A percentile compares a stretch with the other conserved stretches of the same genome.
phyloP scores from a whole-genome alignment of 1,140 invertebrate species.

The Orchesella cincta region DNA sequence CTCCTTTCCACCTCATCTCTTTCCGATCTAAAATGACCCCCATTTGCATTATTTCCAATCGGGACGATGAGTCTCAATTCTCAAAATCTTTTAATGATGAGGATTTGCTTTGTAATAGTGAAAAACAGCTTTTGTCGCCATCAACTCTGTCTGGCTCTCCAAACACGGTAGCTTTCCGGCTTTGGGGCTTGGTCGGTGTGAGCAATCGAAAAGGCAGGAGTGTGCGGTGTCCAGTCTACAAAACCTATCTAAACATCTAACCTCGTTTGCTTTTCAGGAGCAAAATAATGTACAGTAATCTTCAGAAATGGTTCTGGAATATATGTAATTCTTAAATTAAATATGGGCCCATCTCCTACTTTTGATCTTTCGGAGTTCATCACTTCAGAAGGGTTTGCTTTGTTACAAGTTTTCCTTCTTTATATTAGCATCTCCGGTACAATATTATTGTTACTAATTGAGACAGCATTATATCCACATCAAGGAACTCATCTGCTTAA shows the following conservation, averaged over 20 bases:
- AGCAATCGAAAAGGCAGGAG: not conserved
- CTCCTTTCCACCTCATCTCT: too few species aligned
- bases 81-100: not conserved
- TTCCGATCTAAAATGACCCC: not conserved
- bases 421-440: not conserved
- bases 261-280: too few species aligned
- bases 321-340: too few species aligned
- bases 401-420: not conserved
- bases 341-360: too few species aligned
- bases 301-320: too few species aligned
- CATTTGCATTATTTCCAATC: not conserved
- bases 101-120: not conserved
- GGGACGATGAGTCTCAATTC: not conserved
- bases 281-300: too few species aligned
- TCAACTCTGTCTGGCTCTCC: not conserved
- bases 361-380: not conserved
- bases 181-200: not conserved
- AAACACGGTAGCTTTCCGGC: not conserved
- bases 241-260: too few species aligned
- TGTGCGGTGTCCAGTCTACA: too few species aligned
- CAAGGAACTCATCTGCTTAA: not conserved
- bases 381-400: not conserved
- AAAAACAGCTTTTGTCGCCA: constrained; percentile 16
- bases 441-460: not conserved
- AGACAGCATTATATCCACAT: not conserved